Conservation (phyloP, 2,888 invertebrate genomes). For the Drosophila setosimentum region DNA sequence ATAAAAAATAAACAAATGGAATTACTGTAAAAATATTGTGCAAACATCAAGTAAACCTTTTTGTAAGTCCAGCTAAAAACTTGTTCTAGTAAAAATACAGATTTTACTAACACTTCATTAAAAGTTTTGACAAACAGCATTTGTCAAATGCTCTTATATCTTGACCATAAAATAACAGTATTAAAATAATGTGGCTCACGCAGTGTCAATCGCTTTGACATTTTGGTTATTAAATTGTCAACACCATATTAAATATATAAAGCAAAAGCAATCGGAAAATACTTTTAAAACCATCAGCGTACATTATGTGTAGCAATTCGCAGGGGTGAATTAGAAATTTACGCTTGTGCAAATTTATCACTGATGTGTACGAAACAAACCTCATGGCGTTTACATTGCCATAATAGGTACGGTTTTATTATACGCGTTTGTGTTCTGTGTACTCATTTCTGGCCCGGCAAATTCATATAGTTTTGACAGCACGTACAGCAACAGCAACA, state of each 20-base stretch:
- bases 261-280: slow-evolving; percentile 27
- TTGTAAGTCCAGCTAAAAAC: not conserved
- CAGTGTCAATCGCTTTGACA: slow-evolving; percentile 6
- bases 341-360: slow-evolving; percentile 15
- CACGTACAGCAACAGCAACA: slow-evolving; percentile 43
- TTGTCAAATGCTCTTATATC: not conserved
- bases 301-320: slow-evolving; percentile 18
- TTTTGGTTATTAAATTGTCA: slow-evolving; percentile 33
- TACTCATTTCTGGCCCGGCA: slow-evolving; percentile 47
- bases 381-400: slow-evolving; percentile 25
- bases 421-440: not conserved
- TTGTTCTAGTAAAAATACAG: not conserved
- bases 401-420: slow-evolving; percentile 6
- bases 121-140: not conserved
- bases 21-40: not conserved
- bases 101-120: slow-evolving; percentile 9
- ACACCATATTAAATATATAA: slow-evolving; percentile 43
- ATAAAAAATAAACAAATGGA: not conserved
- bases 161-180: slow-evolving; percentile 1
- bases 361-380: slow-evolving; percentile 17
- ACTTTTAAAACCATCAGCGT: slow-evolving; percentile 9
- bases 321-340: slow-evolving; percentile 28
- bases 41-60: not conserved
- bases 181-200: slow-evolving; percentile 1
- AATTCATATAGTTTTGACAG: slow-evolving; percentile 71